These are phyloP conservation scores for Fragum whitleyi DNA, from an alignment of 2,888 invertebrate species.

Conservation along the genomic window DNA sequence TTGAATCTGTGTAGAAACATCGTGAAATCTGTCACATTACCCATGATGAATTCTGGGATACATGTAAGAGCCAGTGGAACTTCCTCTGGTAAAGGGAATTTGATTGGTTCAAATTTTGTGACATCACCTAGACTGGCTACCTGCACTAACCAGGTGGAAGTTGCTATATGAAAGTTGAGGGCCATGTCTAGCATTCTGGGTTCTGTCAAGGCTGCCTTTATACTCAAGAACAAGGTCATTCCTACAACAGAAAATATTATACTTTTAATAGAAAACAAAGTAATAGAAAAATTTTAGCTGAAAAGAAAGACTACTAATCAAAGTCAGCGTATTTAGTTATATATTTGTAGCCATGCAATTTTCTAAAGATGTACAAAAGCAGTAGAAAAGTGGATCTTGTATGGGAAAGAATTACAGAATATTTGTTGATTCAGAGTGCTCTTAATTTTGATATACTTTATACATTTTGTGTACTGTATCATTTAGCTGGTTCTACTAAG, in stretches of 20 bases:
- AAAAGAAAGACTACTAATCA: too few relatives aligned
- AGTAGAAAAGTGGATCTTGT: too few relatives aligned
- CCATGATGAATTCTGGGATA: constrained; percentile 95
- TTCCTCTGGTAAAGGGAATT: constrained; percentile 81
- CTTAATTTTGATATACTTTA: too few relatives aligned
- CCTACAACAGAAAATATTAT: constrained; percentile 68
- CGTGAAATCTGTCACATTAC: constrained; percentile 93
- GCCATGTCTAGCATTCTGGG: constrained; percentile 90
- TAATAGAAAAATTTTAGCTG: too few relatives aligned
- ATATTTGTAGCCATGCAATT: too few relatives aligned
- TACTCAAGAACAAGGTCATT: constrained; percentile 81
- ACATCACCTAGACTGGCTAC: constrained; percentile 87
- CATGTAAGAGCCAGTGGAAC: constrained; percentile 86
- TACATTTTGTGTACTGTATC: too few relatives aligned
- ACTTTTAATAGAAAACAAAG: too few relatives aligned
- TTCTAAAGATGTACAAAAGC: too few relatives aligned
- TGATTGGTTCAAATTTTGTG: constrained; percentile 74
- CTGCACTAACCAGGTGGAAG: constrained; percentile 94
- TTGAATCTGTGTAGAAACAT: constrained; percentile 87
- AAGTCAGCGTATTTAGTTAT: too few relatives aligned
- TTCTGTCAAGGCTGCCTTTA: constrained; percentile 90
- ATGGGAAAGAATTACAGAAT: too few relatives aligned
- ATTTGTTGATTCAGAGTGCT: too few relatives aligned
- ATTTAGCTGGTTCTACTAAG: too few relatives aligned
- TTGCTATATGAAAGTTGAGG: constrained; percentile 92